Evolutionary conservation across 2,888 invertebrate species (phyloP).

Genomic region (Metellina segmentata): DNA sequence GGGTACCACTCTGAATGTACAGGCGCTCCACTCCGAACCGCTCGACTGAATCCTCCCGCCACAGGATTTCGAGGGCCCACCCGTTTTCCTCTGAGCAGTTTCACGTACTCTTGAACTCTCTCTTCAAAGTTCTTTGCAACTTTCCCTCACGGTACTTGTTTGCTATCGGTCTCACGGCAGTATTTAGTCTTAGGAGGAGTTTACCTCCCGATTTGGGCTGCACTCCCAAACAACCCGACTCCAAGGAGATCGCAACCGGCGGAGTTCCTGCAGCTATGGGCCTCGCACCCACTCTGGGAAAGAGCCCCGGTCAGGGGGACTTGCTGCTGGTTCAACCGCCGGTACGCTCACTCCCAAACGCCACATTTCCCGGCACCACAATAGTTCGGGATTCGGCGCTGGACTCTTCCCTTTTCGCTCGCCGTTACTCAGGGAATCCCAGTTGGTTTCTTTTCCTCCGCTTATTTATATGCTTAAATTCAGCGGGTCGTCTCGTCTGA

Average conservation of each 20-base stretch:
- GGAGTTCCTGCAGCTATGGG: no score
- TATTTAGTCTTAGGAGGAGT: slow-evolving; percentile 84
- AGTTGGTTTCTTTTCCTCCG: slow-evolving; percentile 87
- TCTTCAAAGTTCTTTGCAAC: slow-evolving; percentile 87
- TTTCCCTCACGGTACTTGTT: slow-evolving; percentile 87
- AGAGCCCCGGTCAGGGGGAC: no score
- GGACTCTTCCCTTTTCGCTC: slow-evolving; percentile 22
- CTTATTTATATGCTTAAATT: slow-evolving; percentile 87
- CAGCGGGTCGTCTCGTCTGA: slow-evolving; percentile 82
- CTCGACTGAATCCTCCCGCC: slow-evolving; percentile 75
- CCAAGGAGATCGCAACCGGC: slow-evolving; percentile 79
- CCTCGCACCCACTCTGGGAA: no score
- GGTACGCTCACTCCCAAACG: no score
- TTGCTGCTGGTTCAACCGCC: no score
- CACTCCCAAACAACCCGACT: slow-evolving; percentile 85
- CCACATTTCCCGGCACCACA: no score
- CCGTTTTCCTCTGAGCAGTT: slow-evolving; percentile 82
- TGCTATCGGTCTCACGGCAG: slow-evolving; percentile 86
- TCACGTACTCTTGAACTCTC: slow-evolving; percentile 85
- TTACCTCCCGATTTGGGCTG: slow-evolving; percentile 85
- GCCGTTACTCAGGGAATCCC: slow-evolving; percentile 84
- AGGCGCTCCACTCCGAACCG: slow-evolving; percentile 16
- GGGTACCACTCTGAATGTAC: no score
- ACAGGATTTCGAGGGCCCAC: slow-evolving; percentile 76
- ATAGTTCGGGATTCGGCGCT: neutral